These are phyloP conservation scores for Argyrosomus japonicus DNA, from an alignment of 2,113 vertebrate species.

Conservation along the genomic window DNA sequence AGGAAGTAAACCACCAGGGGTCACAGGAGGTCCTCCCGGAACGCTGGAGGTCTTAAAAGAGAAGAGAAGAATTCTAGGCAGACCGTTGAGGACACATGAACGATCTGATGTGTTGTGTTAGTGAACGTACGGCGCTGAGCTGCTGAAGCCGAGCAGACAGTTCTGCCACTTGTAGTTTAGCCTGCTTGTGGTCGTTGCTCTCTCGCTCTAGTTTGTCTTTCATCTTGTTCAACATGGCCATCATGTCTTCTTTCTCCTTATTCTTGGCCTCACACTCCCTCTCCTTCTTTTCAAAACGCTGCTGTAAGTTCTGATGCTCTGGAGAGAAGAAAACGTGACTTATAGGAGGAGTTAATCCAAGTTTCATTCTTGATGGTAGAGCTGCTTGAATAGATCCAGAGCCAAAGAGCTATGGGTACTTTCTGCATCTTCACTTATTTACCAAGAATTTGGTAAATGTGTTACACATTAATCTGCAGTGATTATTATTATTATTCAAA, in stretches of 20 bases:
- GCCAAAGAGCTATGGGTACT: background rate
- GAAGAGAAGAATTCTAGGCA: background rate
- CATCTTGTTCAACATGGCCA: constrained; percentile 95
- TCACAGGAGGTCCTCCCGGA: constrained; percentile 86
- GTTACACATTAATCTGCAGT: background rate
- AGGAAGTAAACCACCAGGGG: constrained; percentile 82
- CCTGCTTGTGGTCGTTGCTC: constrained; percentile 88
- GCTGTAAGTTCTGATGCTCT: constrained; percentile 95
- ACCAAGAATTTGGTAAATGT: background rate
- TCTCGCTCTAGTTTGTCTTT: constrained; percentile 97
- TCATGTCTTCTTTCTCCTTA: constrained; percentile 97
- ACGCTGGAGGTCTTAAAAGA: constrained; percentile 78
- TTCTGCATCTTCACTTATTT: background rate
- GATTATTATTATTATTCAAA: background rate
- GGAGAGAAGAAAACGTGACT: background rate
- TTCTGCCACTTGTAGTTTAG: constrained; percentile 90
- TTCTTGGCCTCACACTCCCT: constrained; percentile 94
- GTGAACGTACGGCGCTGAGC: constrained; percentile 86
- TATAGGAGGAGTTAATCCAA: background rate
- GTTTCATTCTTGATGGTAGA: background rate
- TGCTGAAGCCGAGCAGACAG: constrained; percentile 90
- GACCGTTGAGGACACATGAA: background rate
- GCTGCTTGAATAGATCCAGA: background rate
- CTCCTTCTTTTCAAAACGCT: constrained; percentile 95
- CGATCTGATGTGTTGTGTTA: background rate